A percentile compares a stretch with the other conserved stretches of the same genome.
These are phyloP conservation scores for Tribolium castaneum DNA, from an alignment of 1,140 invertebrate species.

Conservation along the genomic window DNA sequence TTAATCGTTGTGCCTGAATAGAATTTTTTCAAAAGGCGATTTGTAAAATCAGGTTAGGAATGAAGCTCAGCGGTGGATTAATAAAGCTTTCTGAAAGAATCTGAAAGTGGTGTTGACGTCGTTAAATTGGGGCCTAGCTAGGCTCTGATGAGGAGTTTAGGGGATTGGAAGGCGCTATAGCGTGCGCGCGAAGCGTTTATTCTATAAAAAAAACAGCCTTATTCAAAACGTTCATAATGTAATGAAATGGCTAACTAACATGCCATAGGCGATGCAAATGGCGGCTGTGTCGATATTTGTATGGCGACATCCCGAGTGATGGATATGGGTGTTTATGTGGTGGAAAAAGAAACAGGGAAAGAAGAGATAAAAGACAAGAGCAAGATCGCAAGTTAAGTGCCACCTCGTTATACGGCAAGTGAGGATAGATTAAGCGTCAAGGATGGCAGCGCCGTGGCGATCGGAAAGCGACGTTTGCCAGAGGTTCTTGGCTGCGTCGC, in stretches of 20 bases:
- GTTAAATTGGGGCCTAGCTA: slow-evolving; percentile 4
- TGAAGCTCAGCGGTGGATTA: not conserved
- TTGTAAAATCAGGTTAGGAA: not conserved
- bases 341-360: not conserved
- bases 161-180: slow-evolving; percentile 37
- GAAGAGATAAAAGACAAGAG: slow-evolving; percentile 8
- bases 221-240: slow-evolving; percentile 52
- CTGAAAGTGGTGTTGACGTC: not conserved
- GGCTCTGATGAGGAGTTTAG: slow-evolving; percentile 1
- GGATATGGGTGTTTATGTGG: slow-evolving; percentile 12
- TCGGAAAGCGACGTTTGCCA: slow-evolving; percentile 9
- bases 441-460: slow-evolving; percentile 8
- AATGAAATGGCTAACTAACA: slow-evolving; percentile 52
- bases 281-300: slow-evolving; percentile 35
- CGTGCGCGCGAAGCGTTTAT: slow-evolving; percentile 49
- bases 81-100: not conserved
- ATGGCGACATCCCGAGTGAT: slow-evolving; percentile 18
- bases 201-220: slow-evolving; percentile 46
- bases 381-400: slow-evolving; percentile 14
- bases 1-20: not conserved
- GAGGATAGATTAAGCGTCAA: slow-evolving; percentile 20
- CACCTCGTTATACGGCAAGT: slow-evolving; percentile 18
- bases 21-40: not conserved
- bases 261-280: slow-evolving; percentile 42
- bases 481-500: slow-evolving; percentile 10